phyloP scores from a whole-genome alignment of 2,797 vertebrate species.

The Columba guinea region DNA sequence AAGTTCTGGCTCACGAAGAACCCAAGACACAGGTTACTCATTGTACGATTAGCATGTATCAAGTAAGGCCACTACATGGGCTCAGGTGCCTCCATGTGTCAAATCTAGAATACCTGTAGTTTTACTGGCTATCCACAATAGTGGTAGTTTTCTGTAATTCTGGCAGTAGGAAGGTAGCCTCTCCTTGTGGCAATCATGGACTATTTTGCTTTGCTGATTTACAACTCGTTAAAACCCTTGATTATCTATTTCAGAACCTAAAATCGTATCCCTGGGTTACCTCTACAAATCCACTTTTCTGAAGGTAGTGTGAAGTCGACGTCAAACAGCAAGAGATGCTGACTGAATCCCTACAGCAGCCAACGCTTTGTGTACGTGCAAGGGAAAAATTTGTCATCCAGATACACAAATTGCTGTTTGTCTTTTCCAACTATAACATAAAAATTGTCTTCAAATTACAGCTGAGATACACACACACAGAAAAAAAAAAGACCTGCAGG shows the following conservation, averaged over 20 bases:
- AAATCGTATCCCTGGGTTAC: background rate
- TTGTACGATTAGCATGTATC: background rate
- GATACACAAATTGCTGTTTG: background rate
- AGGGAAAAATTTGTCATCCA: background rate
- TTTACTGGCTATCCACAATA: background rate
- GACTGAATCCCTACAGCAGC: background rate
- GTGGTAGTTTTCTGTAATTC: background rate
- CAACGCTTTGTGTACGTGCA: background rate
- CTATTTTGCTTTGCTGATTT: background rate
- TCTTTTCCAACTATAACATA: background rate
- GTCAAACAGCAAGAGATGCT: background rate
- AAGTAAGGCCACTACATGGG: background rate
- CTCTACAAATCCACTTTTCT: background rate
- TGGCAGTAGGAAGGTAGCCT: background rate
- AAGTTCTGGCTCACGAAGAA: background rate
- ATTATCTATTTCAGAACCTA: background rate
- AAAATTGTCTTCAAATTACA: background rate
- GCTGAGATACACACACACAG: background rate
- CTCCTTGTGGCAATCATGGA: background rate
- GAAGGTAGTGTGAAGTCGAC: background rate
- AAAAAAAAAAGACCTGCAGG: background rate
- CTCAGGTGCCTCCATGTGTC: background rate
- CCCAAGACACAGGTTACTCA: background rate
- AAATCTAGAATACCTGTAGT: background rate
- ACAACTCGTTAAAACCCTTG: background rate